Evolutionary conservation across 1,140 invertebrate species (phyloP).

Genomic region (Megathymus violae): DNA sequence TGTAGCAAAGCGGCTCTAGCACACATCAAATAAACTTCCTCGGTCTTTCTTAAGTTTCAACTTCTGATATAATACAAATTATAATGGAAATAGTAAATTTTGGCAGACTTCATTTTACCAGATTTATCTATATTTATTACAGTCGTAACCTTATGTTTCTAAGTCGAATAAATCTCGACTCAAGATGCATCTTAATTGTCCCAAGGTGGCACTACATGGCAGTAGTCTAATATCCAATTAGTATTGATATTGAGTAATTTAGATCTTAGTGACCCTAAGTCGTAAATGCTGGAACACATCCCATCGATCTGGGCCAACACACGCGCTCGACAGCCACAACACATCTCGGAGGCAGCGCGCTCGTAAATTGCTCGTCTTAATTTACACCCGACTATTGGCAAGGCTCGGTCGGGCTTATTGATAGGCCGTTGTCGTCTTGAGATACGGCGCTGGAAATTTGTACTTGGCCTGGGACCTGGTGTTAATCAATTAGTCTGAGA

Average conservation of each 20-base stretch:
- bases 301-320: conserved; percentile 28
- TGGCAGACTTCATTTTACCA: too few relatives aligned
- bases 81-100: too few relatives aligned
- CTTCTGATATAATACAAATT: too few relatives aligned
- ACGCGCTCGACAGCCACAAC: conserved; percentile 28
- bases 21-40: too few relatives aligned
- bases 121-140: too few relatives aligned
- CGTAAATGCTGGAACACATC: conserved; percentile 25
- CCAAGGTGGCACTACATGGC: background rate
- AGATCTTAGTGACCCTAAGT: conserved; percentile 14
- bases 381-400: conserved; percentile 57
- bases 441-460: conserved; percentile 67
- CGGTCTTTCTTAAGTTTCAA: too few relatives aligned
- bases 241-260: conserved; percentile 10
- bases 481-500: conserved; percentile 64
- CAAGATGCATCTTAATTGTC: too few relatives aligned
- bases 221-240: conserved; percentile 1
- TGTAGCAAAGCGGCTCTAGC: too few relatives aligned
- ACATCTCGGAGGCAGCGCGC: conserved; percentile 34
- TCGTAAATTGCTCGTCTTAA: conserved; percentile 70
- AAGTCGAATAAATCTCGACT: too few relatives aligned
- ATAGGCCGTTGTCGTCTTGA: conserved; percentile 74
- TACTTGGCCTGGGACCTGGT: conserved; percentile 56
- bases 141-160: too few relatives aligned
- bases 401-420: conserved; percentile 56